Base-by-base conservation (phyloP, 2,797 vertebrate species). In the Sebastes matsubarae region DNA sequence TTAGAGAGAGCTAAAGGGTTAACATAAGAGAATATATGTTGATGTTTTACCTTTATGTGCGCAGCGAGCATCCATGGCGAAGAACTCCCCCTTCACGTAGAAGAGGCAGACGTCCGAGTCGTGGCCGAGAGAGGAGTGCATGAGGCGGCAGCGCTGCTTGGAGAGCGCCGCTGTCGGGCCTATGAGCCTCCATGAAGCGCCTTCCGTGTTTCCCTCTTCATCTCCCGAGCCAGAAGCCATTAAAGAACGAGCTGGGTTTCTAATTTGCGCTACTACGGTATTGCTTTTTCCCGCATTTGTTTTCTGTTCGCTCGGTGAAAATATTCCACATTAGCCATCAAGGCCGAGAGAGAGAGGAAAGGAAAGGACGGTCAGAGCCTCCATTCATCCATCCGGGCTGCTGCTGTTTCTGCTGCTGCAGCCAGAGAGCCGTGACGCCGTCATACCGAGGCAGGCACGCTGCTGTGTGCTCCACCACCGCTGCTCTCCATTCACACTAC, bases 31-130 rank as follows among this genome's bases (percentile, higher is more conserved):
- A 20, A 0, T 29, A 27, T 16, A 16, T n/a, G 10, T 22, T 24
- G 72, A 61, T 20, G 18, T 11, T 69, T 87, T 93, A 96, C 95
- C 95, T 27, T 94, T 89, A 85, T 96, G 96, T 14, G 96, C 80
- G 54, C 95, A 96, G 71, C 96, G 95, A 36, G 95, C 95, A 78
- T 96, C 95, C 96, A 96, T 94, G 7, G 95, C 95, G 64, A 93
- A 94, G 68, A 95, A 96, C 68, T 95, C 94, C 18, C 90, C 93
- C 57, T 92, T 93, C 13, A 93, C 90, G 16, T 89, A 88, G 83
- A 96, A 96, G 72, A 96, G 95, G 72, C 95, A 95, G 54, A 96
- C 90, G 58, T 96, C 94, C 1, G 92, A 84, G 67, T 81, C 63
- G 81, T 11, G 52, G 86, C 95, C 95, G 82, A 93, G 87, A 68